These are phyloP conservation scores for Danaus melanippus DNA, from an alignment of 1,140 invertebrate genomes.

Conservation along the genomic window DNA sequence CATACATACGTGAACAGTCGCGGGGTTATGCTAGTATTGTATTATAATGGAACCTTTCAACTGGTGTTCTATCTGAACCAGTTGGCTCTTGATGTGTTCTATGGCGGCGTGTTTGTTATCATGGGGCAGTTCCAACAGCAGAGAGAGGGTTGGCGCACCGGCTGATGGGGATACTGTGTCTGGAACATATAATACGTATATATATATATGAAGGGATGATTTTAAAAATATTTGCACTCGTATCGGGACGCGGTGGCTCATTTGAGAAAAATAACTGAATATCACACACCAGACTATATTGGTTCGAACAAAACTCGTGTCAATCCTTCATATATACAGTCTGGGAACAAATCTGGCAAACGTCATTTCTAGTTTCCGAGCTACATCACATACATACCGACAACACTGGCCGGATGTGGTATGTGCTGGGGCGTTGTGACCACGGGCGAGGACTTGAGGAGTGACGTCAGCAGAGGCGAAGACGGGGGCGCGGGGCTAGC, in stretches of 20 bases:
- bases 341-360: no score
- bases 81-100: slow-evolving; percentile 65
- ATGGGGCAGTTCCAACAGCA: slow-evolving; percentile 74
- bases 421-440: slow-evolving; percentile 60
- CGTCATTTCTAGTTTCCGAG: no score
- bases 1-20: no score
- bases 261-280: no score
- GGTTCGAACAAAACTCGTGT: not conserved
- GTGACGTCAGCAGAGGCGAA: slow-evolving; percentile 86
- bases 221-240: no score
- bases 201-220: no score
- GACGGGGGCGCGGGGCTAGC: slow-evolving; percentile 45
- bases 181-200: slow-evolving; percentile 9
- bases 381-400: slow-evolving; percentile 30
- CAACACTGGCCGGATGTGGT: slow-evolving; percentile 44
- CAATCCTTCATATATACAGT: not conserved
- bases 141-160: slow-evolving; percentile 77
- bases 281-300: not conserved
- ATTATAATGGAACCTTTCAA: slow-evolving; percentile 36
- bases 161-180: slow-evolving; percentile 74
- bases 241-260: no score
- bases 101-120: slow-evolving; percentile 57
- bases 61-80: slow-evolving; percentile 62
- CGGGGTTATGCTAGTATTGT: not conserved
- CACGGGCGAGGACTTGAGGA: slow-evolving; percentile 82